Base-by-base conservation (phyloP, 53 echinoderm and acorn worm species). In the Paelopatides confundens region DNA sequence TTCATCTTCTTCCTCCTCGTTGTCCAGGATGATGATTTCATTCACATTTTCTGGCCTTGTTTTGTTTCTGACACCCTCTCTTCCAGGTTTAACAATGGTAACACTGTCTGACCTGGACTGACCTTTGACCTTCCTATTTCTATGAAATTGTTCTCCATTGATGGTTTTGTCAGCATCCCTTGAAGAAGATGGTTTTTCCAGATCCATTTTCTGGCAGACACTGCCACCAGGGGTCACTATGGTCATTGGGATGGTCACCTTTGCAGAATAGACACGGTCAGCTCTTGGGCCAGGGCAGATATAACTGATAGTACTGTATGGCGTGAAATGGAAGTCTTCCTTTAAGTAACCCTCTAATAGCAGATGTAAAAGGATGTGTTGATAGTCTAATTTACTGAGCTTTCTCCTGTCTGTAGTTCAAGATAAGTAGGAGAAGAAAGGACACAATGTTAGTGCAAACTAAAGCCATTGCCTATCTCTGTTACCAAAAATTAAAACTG, bases 311-410 rank as follows among this genome's bases (percentile, higher is more conserved):
- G 99, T 99, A 76, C 82, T 89, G 86, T 96, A 99, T 23, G 99
- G 95, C 7, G 99, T 99, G 83, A 99, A 99, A 84, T 99, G 99
- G 58, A 96, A 99, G 86, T 96, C 96, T 51, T 96, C 91, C 30
- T 90, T 76, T 36, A 99, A 90, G 66, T 94, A 96, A 5, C 96
- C 94, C 87, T 94, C 94, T 27, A 99, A 91, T 31, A 99, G 87
- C 12, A 96, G 82, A 68, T 94, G 91, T 6, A 87, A 87, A 17
- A 99, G 35, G 68, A 99, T 92, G 51, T 29, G 26, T 10, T 31
- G 33, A 14, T 48, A 79, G 47, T 51, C 29, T 14, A 12, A 29
- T 48, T 79, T 79, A 7, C 47, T 30, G 17, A 79, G 32, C 21
- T 79, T 53, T 74, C 27, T 40, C 24, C 17, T 27, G 34, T 12